Evolutionary conservation across 2,797 vertebrate genomes (phyloP).

Genomic region (Pangasius larnaudii): DNA sequence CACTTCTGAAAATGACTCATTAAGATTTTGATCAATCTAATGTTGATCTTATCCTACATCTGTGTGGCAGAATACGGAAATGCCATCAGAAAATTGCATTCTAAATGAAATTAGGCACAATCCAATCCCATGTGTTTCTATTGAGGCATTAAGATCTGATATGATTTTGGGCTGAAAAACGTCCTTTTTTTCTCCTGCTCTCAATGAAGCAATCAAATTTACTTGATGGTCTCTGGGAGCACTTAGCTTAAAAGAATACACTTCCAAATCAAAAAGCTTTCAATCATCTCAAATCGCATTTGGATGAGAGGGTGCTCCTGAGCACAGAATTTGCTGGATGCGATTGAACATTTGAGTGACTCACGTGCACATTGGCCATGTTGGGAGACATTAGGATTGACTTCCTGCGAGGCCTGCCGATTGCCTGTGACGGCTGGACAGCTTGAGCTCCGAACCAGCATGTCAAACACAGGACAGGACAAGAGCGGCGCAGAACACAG

Average conservation of each 20-base stretch:
- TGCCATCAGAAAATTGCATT: slow-evolving; percentile 99
- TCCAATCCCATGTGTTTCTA: slow-evolving; percentile 97
- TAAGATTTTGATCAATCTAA: slow-evolving; percentile 96
- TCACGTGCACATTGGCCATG: slow-evolving; percentile 82
- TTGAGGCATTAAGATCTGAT: slow-evolving; percentile 98
- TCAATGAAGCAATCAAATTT: slow-evolving; percentile 99
- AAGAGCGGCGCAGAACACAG: slow-evolving; percentile 39
- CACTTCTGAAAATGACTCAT: slow-evolving; percentile 94
- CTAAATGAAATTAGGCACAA: slow-evolving; percentile 94
- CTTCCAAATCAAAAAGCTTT: slow-evolving; percentile 99
- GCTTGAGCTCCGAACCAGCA: slow-evolving; percentile 75
- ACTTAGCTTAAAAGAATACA: slow-evolving; percentile 99
- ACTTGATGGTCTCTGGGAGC: slow-evolving; percentile 95
- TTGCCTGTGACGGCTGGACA: slow-evolving; percentile 86
- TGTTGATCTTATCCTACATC: slow-evolving; percentile 86
- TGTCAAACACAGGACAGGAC: slow-evolving; percentile 56
- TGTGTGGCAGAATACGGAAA: slow-evolving; percentile 93
- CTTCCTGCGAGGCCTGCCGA: slow-evolving; percentile 82
- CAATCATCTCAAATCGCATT: slow-evolving; percentile 99
- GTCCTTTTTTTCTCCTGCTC: slow-evolving; percentile 76
- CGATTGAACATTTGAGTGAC: slow-evolving; percentile 89
- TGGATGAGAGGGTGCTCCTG: slow-evolving; percentile 87
- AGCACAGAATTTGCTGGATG: slow-evolving; percentile 87
- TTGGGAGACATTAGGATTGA: slow-evolving; percentile 90
- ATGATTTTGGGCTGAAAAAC: slow-evolving; percentile 98